phyloP scores from a whole-genome alignment of 2,888 invertebrate species.

The Pseudococcus viburni region DNA sequence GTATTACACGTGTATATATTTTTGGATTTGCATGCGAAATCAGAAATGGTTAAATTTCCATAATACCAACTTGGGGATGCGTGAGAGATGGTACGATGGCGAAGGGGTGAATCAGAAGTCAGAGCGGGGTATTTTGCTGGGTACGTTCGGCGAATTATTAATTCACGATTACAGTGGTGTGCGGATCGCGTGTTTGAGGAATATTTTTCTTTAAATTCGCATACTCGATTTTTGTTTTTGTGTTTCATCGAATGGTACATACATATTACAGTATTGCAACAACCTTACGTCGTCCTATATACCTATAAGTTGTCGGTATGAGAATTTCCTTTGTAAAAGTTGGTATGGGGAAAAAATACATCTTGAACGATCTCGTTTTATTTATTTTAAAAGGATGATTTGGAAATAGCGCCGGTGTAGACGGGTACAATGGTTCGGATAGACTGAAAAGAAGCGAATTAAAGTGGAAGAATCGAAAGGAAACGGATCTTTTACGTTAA shows the following conservation, averaged over 20 bases:
- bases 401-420: not conserved
- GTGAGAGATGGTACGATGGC: not conserved
- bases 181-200: not conserved
- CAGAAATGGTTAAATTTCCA: not conserved
- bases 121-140: not conserved
- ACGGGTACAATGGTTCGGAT: not conserved
- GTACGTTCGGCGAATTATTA: slow-evolving; percentile 11
- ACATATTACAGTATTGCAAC: not conserved
- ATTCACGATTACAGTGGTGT: not conserved
- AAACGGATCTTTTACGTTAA: slow-evolving; percentile 59
- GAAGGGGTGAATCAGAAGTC: not conserved
- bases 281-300: not conserved
- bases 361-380: not conserved
- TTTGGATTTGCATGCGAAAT: not conserved
- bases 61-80: not conserved
- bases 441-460: slow-evolving; percentile 12
- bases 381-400: not conserved
- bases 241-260: not conserved
- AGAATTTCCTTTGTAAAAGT: not conserved
- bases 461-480: slow-evolving; percentile 54
- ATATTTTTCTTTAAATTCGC: not conserved
- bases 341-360: not conserved
- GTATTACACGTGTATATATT: not conserved
- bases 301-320: not conserved
- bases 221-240: not conserved